A percentile compares a stretch with the other conserved stretches of the same genome.
Evolutionary conservation across 1,140 invertebrate genomes (phyloP).

Genomic region (Zaprionus africanus): DNA sequence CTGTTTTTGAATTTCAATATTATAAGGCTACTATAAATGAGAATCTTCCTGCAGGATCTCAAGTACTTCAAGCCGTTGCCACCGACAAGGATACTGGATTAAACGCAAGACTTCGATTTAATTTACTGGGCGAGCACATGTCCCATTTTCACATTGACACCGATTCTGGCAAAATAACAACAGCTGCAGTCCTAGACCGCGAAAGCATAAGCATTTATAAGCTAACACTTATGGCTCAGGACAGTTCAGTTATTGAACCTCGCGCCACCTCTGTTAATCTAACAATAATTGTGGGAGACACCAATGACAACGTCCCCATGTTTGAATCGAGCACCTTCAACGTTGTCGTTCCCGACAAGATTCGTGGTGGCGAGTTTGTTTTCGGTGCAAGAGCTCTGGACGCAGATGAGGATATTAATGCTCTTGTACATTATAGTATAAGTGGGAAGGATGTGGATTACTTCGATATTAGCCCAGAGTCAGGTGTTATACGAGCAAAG

Average conservation of each 20-base stretch:
- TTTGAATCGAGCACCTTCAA: constrained; percentile 90
- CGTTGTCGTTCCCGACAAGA: constrained; percentile 92
- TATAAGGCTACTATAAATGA: constrained; percentile 91
- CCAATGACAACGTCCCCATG: constrained; percentile 94
- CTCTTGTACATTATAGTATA: constrained; percentile 91
- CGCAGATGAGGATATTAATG: constrained; percentile 91
- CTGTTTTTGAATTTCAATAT: constrained; percentile 91
- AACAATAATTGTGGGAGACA: constrained; percentile 91
- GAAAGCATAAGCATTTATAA: constrained; percentile 91
- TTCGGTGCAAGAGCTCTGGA: constrained; percentile 94
- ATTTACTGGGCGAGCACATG: constrained; percentile 91
- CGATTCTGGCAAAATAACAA: constrained; percentile 90
- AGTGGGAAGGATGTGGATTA: constrained; percentile 90
- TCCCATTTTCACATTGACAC: constrained; percentile 91
- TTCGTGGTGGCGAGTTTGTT: constrained; percentile 91
- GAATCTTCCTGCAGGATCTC: constrained; percentile 90
- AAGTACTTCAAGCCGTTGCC: constrained; percentile 90
- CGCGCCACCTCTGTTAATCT: constrained; percentile 91
- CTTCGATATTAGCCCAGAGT: constrained; percentile 91
- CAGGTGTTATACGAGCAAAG: constrained; percentile 92
- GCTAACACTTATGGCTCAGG: constrained; percentile 93
- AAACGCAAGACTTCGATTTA: constrained; percentile 94
- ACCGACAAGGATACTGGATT: constrained; percentile 92
- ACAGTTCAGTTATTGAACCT: constrained; percentile 93
- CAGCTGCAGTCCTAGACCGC: constrained; percentile 90